Conservation (phyloP, 2,113 vertebrate genomes). For the Stigmatopora nigra region DNA sequence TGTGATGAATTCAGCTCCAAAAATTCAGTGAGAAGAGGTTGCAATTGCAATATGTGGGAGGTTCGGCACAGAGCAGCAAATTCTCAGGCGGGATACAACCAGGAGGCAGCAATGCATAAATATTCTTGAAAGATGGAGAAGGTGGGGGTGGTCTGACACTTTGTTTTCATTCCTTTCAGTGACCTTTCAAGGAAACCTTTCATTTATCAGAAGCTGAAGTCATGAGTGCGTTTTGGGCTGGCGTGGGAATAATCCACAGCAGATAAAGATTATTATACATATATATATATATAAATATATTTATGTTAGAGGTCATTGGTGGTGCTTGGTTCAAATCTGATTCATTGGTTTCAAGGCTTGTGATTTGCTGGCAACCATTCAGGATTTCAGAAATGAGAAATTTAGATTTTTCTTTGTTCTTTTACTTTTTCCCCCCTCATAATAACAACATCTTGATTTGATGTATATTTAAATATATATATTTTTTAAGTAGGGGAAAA, state of each 20-base stretch:
- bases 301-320: neutral
- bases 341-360: too few relatives aligned
- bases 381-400: too few relatives aligned
- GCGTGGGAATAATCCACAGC: slow-evolving; percentile 2
- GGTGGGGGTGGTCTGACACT: neutral
- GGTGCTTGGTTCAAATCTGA: neutral
- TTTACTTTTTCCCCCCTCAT: too few relatives aligned
- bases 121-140: slow-evolving; percentile 1
- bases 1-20: neutral
- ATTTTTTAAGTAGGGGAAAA: too few relatives aligned
- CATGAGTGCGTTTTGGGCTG: slow-evolving; percentile 16
- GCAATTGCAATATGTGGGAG: slow-evolving; percentile 54
- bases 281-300: too few relatives aligned
- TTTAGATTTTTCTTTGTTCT: too few relatives aligned
- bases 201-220: slow-evolving; percentile 16
- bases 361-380: too few relatives aligned
- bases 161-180: slow-evolving; percentile 21
- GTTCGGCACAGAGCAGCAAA: slow-evolving; percentile 38
- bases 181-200: slow-evolving; percentile 3
- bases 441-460: too few relatives aligned
- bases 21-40: neutral
- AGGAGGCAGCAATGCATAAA: slow-evolving; percentile 36
- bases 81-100: slow-evolving; percentile 30
- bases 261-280: neutral
- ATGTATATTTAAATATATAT: too few relatives aligned